phyloP scores from a whole-genome alignment of 1,140 invertebrate species.

The Hyposmocoma kahamanoa region DNA sequence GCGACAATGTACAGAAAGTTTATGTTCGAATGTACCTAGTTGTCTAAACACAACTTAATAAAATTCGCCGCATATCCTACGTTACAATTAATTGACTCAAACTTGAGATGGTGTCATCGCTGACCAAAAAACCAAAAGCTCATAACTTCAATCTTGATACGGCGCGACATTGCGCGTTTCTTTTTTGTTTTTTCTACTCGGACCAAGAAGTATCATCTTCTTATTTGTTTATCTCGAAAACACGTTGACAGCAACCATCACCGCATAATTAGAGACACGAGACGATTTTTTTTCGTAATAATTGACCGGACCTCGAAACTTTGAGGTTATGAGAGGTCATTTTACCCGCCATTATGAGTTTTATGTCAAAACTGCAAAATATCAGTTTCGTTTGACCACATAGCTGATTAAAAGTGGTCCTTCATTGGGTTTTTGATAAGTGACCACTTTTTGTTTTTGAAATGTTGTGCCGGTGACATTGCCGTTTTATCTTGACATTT shows the following conservation, averaged over 20 bases:
- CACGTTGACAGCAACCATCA: not conserved
- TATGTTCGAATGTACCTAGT: no score
- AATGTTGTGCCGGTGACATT: not conserved
- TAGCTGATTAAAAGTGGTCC: no score
- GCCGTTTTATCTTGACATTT: not conserved
- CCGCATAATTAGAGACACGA: not conserved
- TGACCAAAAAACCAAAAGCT: not conserved
- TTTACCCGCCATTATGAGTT: not conserved
- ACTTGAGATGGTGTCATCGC: no score
- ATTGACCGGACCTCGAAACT: not conserved
- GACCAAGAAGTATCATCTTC: slow-evolving; percentile 45
- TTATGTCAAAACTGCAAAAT: not conserved
- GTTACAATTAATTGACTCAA: no score
- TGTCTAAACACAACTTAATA: no score
- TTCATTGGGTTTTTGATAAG: not conserved
- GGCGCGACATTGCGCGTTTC: not conserved
- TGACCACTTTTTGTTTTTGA: not conserved
- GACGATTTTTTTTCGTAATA: slow-evolving; percentile 2
- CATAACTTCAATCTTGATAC: slow-evolving; percentile 2
- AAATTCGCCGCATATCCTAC: no score
- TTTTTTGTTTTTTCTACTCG: not conserved
- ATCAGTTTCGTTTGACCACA: no score
- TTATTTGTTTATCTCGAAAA: slow-evolving; percentile 11
- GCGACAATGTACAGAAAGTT: no score
- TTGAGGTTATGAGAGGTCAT: no score